These are phyloP conservation scores for Leptodirus hochenwartii DNA, from an alignment of 2,888 invertebrate genomes.

Conservation along the genomic window DNA sequence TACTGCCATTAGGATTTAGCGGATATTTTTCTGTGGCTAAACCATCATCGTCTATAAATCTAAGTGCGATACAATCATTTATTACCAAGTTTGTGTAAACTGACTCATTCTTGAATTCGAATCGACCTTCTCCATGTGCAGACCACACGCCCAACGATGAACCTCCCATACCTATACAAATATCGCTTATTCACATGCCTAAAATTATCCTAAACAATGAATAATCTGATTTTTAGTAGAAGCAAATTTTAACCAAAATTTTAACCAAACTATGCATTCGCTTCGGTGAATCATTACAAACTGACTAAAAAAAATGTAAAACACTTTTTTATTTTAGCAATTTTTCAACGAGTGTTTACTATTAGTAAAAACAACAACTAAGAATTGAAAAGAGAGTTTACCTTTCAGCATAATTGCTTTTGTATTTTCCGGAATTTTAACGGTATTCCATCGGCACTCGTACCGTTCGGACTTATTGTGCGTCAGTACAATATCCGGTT, in stretches of 20 bases:
- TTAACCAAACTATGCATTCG: no score
- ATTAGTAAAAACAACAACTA: no score
- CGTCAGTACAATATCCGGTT: constrained; percentile 50
- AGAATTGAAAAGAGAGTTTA: no score
- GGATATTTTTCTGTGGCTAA: constrained; percentile 68
- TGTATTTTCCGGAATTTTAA: constrained; percentile 41
- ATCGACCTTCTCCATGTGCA: constrained; percentile 89
- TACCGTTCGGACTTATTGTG: constrained; percentile 83
- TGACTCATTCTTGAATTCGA: constrained; percentile 35
- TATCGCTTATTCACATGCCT: neutral
- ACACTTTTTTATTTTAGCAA: neutral
- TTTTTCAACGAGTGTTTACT: neutral
- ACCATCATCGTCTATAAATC: constrained; percentile 66
- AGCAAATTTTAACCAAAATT: no score
- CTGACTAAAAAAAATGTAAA: neutral
- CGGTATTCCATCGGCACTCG: constrained; percentile 42
- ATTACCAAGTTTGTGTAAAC: constrained; percentile 31
- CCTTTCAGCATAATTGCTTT: constrained; percentile 62
- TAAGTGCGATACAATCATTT: constrained; percentile 50
- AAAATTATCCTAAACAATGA: neutral
- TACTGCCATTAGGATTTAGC: constrained; percentile 85
- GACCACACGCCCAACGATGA: constrained; percentile 89
- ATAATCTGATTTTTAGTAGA: no score
- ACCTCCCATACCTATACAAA: constrained; percentile 54
- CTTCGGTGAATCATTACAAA: no score